These are phyloP conservation scores for Trachemys scripta DNA, from an alignment of 2,113 vertebrate genomes.

Conservation along the genomic window DNA sequence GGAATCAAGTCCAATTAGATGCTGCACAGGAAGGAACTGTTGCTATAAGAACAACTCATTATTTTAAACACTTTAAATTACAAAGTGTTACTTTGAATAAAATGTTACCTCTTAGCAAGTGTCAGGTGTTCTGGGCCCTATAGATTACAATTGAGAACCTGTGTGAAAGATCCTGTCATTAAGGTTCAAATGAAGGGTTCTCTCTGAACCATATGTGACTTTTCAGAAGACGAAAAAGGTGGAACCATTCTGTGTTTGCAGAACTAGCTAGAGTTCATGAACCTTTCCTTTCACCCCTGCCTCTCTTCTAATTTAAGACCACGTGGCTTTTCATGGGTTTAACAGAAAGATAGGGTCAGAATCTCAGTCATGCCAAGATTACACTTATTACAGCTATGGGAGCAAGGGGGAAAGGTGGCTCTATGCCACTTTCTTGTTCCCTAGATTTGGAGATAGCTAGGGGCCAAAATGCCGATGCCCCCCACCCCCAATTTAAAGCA, in stretches of 20 bases:
- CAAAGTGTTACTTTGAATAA: slow-evolving; percentile 12
- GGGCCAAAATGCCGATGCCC: not conserved
- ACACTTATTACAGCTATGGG: not conserved
- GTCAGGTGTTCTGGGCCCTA: not conserved
- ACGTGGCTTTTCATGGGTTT: slow-evolving; percentile 55
- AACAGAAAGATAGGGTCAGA: not conserved
- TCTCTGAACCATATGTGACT: not conserved
- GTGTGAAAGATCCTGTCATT: slow-evolving; percentile 24
- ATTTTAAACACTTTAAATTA: slow-evolving; percentile 15
- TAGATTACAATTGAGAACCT: not conserved
- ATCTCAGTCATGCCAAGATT: slow-evolving; percentile 29
- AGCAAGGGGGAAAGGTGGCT: slow-evolving; percentile 18
- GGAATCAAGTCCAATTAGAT: not conserved
- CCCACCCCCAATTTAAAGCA: slow-evolving; percentile 3
- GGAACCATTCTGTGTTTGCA: slow-evolving; percentile 8
- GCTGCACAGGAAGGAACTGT: not conserved
- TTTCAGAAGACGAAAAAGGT: not conserved
- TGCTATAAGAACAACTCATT: not conserved
- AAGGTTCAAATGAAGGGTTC: not conserved
- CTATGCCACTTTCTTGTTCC: not conserved
- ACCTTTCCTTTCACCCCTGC: slow-evolving; percentile 19
- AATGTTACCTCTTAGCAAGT: not conserved
- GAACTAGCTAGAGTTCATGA: not conserved
- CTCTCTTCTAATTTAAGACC: slow-evolving; percentile 58
- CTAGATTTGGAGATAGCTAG: not conserved